Base-by-base conservation (phyloP, 2,888 invertebrate species). In the Thyatira batis region DNA sequence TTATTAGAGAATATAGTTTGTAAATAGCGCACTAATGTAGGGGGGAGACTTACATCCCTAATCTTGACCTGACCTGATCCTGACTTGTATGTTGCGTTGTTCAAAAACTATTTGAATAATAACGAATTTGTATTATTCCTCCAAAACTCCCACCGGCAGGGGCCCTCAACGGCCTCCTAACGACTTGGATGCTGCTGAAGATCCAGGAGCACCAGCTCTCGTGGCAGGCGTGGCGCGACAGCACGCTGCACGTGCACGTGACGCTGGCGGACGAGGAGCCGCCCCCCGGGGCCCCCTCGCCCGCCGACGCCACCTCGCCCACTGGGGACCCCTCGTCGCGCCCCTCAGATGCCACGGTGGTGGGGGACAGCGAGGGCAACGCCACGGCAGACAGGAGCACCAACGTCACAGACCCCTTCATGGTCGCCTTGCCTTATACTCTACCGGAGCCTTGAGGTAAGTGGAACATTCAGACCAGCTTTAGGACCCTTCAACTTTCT, bases 181-280 rank as follows among this genome's bases (percentile, higher is more conserved):
- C 91, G 1, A 92, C 91, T 39, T 92, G 91, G 91, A 87, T 90
- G 84, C 84, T 92, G 71, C 84, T 92, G 39, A 92, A 90, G 82
- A 80, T 91, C 63, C 91, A 92, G 70, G 91, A 91, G 80, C 91
- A 92, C 79, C 91, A 90, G 81, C 45, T 79, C 69, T 86, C 91
- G 63, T 92, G 91, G 91, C 88, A 82, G 65, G 78, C 86, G 63
- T 92, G 91, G 91, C 85, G 91, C 27, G 90, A 87, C 81, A 79
- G 82, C 76, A 87, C 88, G 50, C 83, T 90, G 69, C 88, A 86
- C 80, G 88, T 92, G 71, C 88, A 75, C 75, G 90, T 92, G 60
- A 67, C 83, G 33, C 83, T 91, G 53, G 73, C 63, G 2, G 82
- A 74, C 23, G 79, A 80, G 57, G 65, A 58, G 56, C 53, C 57